These are phyloP conservation scores for Ips nitidus DNA, from an alignment of 1,140 invertebrate genomes.

Conservation along the genomic window DNA sequence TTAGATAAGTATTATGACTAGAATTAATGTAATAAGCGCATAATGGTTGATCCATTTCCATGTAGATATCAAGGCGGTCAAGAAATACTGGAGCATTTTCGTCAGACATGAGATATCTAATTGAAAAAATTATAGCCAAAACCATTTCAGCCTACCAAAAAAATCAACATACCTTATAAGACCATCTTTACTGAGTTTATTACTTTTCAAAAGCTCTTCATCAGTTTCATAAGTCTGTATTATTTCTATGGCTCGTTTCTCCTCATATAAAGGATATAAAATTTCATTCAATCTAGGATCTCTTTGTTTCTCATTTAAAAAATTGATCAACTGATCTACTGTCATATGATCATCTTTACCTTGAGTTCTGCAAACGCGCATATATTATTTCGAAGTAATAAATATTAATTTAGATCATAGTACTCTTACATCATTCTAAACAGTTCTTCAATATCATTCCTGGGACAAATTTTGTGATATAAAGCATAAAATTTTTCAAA, in stretches of 20 bases:
- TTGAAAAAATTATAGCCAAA: not conserved
- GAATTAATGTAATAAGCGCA: constrained; percentile 99
- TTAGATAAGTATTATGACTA: constrained; percentile 98
- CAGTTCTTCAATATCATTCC: constrained; percentile 98
- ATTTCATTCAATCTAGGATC: constrained; percentile 99
- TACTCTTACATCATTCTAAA: constrained; percentile 91
- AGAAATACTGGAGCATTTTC: constrained; percentile 99
- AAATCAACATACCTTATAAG: constrained; percentile 62
- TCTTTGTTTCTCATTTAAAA: constrained; percentile 97
- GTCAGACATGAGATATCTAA: constrained; percentile 96
- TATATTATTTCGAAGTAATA: not conserved
- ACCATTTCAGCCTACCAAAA: not conserved
- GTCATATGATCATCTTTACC: constrained; percentile 87
- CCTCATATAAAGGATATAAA: constrained; percentile 95
- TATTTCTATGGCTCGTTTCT: constrained; percentile 90
- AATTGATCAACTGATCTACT: constrained; percentile 87
- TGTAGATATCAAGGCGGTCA: constrained; percentile 94
- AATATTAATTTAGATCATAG: not conserved
- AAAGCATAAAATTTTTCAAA: constrained; percentile 99
- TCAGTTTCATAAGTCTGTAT: constrained; percentile 93
- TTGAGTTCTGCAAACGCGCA: constrained; percentile 70
- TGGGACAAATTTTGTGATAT: constrained; percentile 98
- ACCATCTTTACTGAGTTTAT: constrained; percentile 88
- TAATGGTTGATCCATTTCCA: constrained; percentile 98
- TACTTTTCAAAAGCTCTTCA: constrained; percentile 72